These are phyloP conservation scores for Pachyuromys duprasi DNA, from an alignment of 2,797 vertebrate species.

Conservation along the genomic window DNA sequence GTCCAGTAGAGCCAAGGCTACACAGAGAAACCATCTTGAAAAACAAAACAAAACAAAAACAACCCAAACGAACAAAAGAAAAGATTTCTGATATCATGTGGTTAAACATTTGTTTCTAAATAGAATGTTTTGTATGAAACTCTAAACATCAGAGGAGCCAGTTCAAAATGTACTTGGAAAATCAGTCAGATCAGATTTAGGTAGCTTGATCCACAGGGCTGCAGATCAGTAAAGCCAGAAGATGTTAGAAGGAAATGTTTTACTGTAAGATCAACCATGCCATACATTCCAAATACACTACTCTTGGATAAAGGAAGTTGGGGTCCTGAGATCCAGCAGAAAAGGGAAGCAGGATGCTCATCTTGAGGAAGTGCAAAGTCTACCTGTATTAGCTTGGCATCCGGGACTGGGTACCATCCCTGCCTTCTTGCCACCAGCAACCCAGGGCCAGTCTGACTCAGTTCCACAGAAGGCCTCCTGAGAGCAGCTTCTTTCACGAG, in stretches of 20 bases:
- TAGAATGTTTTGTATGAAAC: neutral
- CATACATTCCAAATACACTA: neutral
- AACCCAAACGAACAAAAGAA: no score
- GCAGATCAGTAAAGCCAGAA: neutral
- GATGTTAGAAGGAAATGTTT: neutral
- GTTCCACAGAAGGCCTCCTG: neutral
- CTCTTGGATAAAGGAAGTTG: neutral
- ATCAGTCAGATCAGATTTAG: neutral
- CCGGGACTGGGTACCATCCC: no score
- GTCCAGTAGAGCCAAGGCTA: no score
- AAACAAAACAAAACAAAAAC: no score
- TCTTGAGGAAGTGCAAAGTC: neutral
- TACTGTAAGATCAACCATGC: neutral
- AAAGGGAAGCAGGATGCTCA: neutral
- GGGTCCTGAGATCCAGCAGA: neutral
- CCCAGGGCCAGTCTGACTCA: neutral
- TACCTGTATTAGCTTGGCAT: neutral
- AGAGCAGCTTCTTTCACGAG: neutral
- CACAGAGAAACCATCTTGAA: no score
- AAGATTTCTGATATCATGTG: neutral
- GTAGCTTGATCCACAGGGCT: neutral
- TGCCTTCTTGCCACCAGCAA: neutral
- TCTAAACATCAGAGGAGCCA: neutral
- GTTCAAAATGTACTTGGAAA: conserved; percentile 3
- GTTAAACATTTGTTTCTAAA: conserved; percentile 9